phyloP scores from a whole-genome alignment of 2,797 vertebrate species.

The Lutra lutra region DNA sequence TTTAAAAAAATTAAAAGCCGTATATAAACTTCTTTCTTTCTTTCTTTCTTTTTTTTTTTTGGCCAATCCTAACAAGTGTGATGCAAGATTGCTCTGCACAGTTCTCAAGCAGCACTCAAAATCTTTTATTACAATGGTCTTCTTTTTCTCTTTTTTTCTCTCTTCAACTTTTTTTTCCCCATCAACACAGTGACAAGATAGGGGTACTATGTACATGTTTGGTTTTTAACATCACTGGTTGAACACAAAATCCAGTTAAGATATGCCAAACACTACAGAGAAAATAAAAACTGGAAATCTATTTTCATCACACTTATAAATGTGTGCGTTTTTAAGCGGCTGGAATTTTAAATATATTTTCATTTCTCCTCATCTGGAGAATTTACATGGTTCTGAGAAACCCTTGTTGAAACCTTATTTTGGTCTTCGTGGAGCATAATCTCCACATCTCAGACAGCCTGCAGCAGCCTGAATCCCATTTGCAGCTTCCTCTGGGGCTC shows the following conservation, averaged over 20 bases:
- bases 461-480: slow-evolving; percentile 55
- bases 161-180: slow-evolving; percentile 30
- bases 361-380: slow-evolving; percentile 47
- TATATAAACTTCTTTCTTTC: neutral
- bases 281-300: slow-evolving; percentile 32
- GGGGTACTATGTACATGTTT: neutral
- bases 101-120: neutral
- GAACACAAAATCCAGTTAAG: slow-evolving; percentile 50
- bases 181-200: slow-evolving; percentile 44
- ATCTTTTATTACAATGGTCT: slow-evolving; percentile 6
- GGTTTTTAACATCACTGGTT: slow-evolving; percentile 26
- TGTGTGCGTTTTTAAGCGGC: neutral
- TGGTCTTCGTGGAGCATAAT: slow-evolving; percentile 60
- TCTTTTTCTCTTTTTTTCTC: slow-evolving; percentile 33
- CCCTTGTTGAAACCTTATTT: slow-evolving; percentile 58
- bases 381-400: slow-evolving; percentile 51
- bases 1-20: neutral
- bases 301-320: slow-evolving; percentile 38
- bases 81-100: neutral
- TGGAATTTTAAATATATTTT: slow-evolving; percentile 19
- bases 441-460: slow-evolving; percentile 51
- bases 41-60: no score
- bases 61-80: neutral
- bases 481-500: slow-evolving; percentile 70
- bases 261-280: neutral